Evolutionary conservation across 1,140 invertebrate genomes (phyloP), one percentile per base, ranked within the genome.

Genomic region (Campoletis sonorensis): DNA sequence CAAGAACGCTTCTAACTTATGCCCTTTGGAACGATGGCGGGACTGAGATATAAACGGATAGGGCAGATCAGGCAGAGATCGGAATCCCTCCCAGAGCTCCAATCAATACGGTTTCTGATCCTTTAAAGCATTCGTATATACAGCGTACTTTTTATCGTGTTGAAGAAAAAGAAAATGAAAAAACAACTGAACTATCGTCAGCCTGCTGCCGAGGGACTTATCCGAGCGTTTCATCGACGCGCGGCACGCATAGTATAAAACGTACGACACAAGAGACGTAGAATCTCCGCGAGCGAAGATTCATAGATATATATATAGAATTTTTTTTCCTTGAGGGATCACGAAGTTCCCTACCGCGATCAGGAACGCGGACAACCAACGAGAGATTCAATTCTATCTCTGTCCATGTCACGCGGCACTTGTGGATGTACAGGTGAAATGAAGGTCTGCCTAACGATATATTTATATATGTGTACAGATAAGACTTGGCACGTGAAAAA

Each of bases 191-290:
- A 54, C 54, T 77, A 77, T 77, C 75, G 75, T 77, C 75, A 77
- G 75, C 1, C 51, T 40, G 51, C 51, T 77, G 75, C 75, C 75
- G 54, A 77, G 75, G 64, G 37, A 73, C 71, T 85, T 85, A 85
- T 84, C 82, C 79, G 80, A 79, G 67, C 73, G 82, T 83, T 83
- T 84, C 83, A 85, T 84, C 82, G 67, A 72, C 58, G 79, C 78
- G 70, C 54, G 33, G 40, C 64, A 45, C 15, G 45, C 51, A 30
- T 75, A 70, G 64, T 79, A 67, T 67, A 67, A 67, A 81, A 75
- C 72, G 79, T 78, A 80, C 37, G 67, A 83, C 79, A 83, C 79
- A 84, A 80, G 72, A 81, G 80, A 80, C 76, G 81, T 23, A 77
- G 72, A 72, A 80, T 78, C 82, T 79, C 79, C 33, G 40, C 33